A percentile compares a stretch with the other conserved stretches of the same genome.
Evolutionary conservation across 2,797 vertebrate species (phyloP).

Genomic region (Cirrhinus mrigala): DNA sequence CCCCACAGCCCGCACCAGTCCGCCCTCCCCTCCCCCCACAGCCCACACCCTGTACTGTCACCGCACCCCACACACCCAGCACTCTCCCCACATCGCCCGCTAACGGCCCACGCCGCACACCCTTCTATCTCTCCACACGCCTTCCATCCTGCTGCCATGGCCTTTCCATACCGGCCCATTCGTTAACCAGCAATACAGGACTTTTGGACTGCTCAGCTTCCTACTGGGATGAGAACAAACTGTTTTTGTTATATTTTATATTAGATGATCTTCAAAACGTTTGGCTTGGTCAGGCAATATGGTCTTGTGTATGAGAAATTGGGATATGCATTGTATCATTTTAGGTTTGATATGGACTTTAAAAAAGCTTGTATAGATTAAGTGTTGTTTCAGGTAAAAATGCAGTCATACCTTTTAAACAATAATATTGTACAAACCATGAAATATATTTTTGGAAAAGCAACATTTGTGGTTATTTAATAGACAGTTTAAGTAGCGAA

Average conservation of each 20-base stretch:
- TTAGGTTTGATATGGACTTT: neutral
- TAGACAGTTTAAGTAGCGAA: neutral
- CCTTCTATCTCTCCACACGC: conserved; percentile 78
- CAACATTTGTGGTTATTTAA: conserved; percentile 4
- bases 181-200: conserved; percentile 75
- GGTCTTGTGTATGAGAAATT: neutral
- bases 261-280: neutral
- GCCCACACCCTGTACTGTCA: conserved; percentile 63
- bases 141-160: conserved; percentile 88
- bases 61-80: conserved; percentile 74
- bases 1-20: conserved; percentile 70
- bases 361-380: neutral
- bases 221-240: neutral
- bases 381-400: neutral
- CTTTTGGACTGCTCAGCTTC: neutral
- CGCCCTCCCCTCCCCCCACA: conserved; percentile 42
- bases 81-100: conserved; percentile 62
- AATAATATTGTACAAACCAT: conserved; percentile 2
- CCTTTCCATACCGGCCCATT: conserved; percentile 90
- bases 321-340: neutral
- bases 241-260: conserved; percentile 16
- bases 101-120: conserved; percentile 66
- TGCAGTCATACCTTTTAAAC: neutral
- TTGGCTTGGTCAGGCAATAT: neutral
- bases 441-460: conserved; percentile 21